Evolutionary conservation across 2,888 invertebrate species (phyloP).

Genomic region (Drosophila bunnanda): DNA sequence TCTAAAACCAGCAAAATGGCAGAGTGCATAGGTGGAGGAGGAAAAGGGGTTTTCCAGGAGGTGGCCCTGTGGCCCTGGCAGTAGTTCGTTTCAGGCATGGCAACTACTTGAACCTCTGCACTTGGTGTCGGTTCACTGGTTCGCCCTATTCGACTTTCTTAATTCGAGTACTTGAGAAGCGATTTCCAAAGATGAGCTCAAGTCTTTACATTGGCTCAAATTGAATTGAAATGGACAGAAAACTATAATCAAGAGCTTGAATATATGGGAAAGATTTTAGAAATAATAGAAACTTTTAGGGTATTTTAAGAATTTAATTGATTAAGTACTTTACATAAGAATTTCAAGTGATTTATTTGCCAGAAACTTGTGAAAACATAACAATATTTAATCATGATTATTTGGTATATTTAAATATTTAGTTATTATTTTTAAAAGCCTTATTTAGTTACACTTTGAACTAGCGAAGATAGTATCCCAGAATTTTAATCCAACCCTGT

Average conservation of each 20-base stretch:
- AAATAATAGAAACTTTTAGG: not conserved
- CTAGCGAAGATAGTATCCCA: not conserved
- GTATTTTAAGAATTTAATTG: not conserved
- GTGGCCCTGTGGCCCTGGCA: not conserved
- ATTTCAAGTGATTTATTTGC: too few relatives aligned
- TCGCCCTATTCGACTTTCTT: slow-evolving; percentile 16
- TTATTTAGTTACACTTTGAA: not conserved
- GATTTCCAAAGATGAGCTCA: slow-evolving; percentile 1
- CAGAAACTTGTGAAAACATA: too few relatives aligned
- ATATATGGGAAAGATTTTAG: not conserved
- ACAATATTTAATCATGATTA: too few relatives aligned
- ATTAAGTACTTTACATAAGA: too few relatives aligned
- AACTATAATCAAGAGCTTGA: not conserved
- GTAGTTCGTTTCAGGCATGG: slow-evolving; percentile 23
- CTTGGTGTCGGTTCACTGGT: slow-evolving; percentile 17
- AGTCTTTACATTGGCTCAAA: slow-evolving; percentile 1
- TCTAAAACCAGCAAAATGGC: slow-evolving; percentile 59
- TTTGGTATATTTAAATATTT: not conserved
- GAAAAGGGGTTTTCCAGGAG: not conserved
- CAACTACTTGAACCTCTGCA: slow-evolving; percentile 27
- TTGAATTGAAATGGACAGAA: not conserved
- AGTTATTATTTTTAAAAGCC: not conserved
- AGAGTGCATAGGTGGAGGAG: slow-evolving; percentile 24
- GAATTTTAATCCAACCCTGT: not conserved
- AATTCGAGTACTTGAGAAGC: slow-evolving; percentile 13